Base-by-base conservation (phyloP, 1,140 invertebrate species). In the Micrasema longulum region DNA sequence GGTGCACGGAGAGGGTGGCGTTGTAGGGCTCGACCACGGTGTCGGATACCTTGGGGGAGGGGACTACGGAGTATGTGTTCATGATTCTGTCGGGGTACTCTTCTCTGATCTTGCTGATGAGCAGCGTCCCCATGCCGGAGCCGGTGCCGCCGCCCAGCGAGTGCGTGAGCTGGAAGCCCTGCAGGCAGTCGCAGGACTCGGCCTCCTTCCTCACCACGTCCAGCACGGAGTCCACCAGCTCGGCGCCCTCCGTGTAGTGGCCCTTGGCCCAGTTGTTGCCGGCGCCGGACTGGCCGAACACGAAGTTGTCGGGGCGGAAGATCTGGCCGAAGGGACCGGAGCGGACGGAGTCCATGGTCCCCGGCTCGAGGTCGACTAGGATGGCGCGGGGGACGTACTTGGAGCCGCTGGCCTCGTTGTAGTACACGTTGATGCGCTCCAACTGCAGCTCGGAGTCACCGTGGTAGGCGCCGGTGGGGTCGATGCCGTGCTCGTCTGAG, bases 171-270 rank as follows among this genome's bases (percentile, higher is more conserved):
- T 93, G 87, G 85, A 93, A 94, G 63, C 91, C 92, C 77, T 90
- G 87, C 35, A 88, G 81, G 80, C 90, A 91, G 80, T 92, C 91
- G 79, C 91, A 92, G 41, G 84, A 86, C 82, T 94, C 92, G 6
- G 90, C 87, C 82, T 97, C 95, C 81, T 95, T 96, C 26, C 95
- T 88, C 6, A 97, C 90, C n/a, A 96, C 93, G 79, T 97, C 95
- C 55, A 96, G 83, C 7, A 97, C 94, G 14, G n/a, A n/a, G n/a
- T n/a, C n/a, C n/a, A n/a, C n/a, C n/a, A n/a, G n/a, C n/a, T n/a
- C n/a, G n/a, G n/a, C n/a, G n/a, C n/a, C n/a, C n/a, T n/a, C n/a
- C n/a, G n/a, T n/a, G n/a, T n/a, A n/a, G n/a, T n/a, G n/a, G n/a
- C n/a, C n/a, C n/a, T n/a, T n/a, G n/a, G n/a, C n/a, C n/a, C n/a